A percentile compares a stretch with the other conserved stretches of the same genome.
These are phyloP conservation scores for Urocyon cinereoargenteus DNA, from an alignment of 2,797 vertebrate genomes.

Conservation along the genomic window DNA sequence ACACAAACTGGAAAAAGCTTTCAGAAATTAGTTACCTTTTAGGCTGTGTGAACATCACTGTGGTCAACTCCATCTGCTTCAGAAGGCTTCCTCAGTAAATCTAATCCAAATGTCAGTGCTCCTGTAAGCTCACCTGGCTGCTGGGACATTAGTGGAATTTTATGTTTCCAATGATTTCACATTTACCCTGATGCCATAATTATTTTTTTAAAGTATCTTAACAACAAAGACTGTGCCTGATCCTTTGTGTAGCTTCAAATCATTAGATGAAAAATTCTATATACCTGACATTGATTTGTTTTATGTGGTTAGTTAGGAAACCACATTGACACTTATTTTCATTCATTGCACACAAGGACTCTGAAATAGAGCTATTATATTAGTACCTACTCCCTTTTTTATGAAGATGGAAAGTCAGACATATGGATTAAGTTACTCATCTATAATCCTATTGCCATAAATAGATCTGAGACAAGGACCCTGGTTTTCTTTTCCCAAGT, in stretches of 20 bases:
- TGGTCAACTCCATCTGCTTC: background rate
- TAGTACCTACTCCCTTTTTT: background rate
- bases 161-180: background rate
- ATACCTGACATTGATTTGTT: background rate
- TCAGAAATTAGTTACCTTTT: background rate
- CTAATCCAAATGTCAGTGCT: background rate
- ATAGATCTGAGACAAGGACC: background rate
- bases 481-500: background rate
- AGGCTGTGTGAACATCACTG: background rate
- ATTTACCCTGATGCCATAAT: background rate
- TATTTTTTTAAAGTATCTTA: background rate
- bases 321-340: background rate
- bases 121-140: background rate
- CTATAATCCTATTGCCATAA: background rate
- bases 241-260: background rate
- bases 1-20: background rate
- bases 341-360: background rate
- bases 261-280: background rate
- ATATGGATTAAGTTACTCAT: background rate
- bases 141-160: background rate
- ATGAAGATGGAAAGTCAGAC: background rate
- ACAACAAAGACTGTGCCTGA: background rate
- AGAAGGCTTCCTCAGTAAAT: background rate
- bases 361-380: background rate
- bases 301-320: background rate